These are phyloP conservation scores for Cataglyphis livida DNA, from an alignment of 2,888 invertebrate genomes.

Conservation along the genomic window DNA sequence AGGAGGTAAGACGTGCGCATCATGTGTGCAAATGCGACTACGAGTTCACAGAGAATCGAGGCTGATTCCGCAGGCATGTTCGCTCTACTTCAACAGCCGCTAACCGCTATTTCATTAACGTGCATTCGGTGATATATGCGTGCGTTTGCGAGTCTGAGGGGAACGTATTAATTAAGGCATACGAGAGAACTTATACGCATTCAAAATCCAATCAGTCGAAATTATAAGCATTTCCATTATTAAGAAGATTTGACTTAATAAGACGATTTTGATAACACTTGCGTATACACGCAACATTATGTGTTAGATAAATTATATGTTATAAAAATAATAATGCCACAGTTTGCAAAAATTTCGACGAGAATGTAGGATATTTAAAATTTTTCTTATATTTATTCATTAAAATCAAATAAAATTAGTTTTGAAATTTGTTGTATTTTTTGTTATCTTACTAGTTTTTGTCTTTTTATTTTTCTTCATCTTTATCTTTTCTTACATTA, in stretches of 20 bases:
- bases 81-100: conserved; percentile 38
- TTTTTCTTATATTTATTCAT: background rate
- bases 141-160: conserved; percentile 36
- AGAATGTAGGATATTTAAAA: background rate
- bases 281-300: background rate
- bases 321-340: background rate
- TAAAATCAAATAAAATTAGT: background rate
- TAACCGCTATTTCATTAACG: conserved; percentile 53
- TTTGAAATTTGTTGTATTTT: conserved; percentile 8
- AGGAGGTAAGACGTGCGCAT: conserved; percentile 20
- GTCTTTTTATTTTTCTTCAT: conserved; percentile 3
- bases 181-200: conserved; percentile 34
- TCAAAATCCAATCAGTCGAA: conserved; percentile 54
- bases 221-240: conserved; percentile 78
- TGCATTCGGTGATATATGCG: conserved; percentile 43
- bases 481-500: conserved; percentile 2
- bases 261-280: conserved; percentile 71
- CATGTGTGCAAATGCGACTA: conserved; percentile 27
- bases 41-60: conserved; percentile 18
- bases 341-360: background rate
- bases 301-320: background rate
- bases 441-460: background rate
- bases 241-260: conserved; percentile 66
- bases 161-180: conserved; percentile 45
- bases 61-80: conserved; percentile 43